A percentile compares a stretch with the other conserved stretches of the same genome.
Evolutionary conservation across 1,140 invertebrate species (phyloP).

Genomic region (Kradibia gibbosae): DNA sequence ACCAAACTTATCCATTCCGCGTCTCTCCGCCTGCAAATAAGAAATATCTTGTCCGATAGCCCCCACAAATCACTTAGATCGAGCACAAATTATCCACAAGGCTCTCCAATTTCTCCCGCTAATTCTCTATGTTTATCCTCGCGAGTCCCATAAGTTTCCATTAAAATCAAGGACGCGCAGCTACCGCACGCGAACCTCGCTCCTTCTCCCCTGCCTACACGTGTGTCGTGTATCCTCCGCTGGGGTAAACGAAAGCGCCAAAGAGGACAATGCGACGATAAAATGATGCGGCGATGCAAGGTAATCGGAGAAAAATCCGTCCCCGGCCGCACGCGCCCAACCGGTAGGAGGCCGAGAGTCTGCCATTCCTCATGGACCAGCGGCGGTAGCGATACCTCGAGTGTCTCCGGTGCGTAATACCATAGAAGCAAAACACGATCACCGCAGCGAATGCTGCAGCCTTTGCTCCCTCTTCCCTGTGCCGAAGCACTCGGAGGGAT

Average conservation of each 20-base stretch:
- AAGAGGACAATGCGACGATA: constrained; percentile 18
- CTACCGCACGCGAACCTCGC: neutral
- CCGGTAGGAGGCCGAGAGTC: neutral
- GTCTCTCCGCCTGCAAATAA: constrained; percentile 27
- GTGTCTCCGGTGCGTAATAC: neutral
- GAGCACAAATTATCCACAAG: constrained; percentile 31
- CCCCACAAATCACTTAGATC: neutral
- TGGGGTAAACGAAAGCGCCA: constrained; percentile 13
- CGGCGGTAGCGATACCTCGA: neutral
- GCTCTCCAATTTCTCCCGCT: neutral
- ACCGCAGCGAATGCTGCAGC: neutral
- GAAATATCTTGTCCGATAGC: constrained; percentile 12
- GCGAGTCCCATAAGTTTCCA: constrained; percentile 36
- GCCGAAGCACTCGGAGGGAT: neutral
- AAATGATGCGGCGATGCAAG: neutral
- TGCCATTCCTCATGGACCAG: neutral
- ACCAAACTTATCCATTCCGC: neutral
- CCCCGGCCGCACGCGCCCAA: neutral
- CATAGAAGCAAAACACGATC: neutral
- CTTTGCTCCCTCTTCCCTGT: neutral
- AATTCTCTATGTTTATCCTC: neutral
- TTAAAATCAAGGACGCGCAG: constrained; percentile 22
- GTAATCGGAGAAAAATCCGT: constrained; percentile 19
- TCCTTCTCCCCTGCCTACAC: neutral
- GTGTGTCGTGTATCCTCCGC: no score